phyloP scores from a whole-genome alignment of 2,113 vertebrate genomes.

The Platycercus adscitus region DNA sequence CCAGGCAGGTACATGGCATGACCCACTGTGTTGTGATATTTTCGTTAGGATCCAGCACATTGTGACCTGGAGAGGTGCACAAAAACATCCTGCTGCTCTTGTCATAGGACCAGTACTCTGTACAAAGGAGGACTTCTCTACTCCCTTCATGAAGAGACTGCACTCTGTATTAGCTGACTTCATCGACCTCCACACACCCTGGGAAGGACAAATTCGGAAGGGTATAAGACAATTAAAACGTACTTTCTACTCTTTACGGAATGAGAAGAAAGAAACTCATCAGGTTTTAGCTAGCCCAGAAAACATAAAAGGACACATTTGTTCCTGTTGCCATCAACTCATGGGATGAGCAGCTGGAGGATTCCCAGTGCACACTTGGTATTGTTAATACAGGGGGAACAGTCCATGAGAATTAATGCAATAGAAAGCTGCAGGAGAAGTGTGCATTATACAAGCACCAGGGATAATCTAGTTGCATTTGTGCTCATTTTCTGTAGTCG shows the following conservation, averaged over 20 bases:
- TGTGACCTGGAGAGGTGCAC: accelerated
- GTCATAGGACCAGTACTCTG: neutral
- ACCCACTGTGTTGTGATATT: neutral
- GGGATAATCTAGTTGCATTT: neutral
- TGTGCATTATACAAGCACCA: neutral
- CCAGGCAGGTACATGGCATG: neutral
- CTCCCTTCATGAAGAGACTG: neutral
- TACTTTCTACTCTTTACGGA: neutral
- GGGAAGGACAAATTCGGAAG: neutral
- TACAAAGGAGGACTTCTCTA: neutral
- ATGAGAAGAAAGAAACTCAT: slow-evolving; percentile 1
- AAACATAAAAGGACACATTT: neutral
- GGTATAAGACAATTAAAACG: neutral
- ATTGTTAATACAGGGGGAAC: neutral
- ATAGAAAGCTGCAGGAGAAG: neutral
- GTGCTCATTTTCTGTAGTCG: neutral
- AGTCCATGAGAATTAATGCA: neutral
- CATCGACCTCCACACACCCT: neutral
- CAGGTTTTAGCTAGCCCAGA: neutral
- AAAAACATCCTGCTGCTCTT: neutral
- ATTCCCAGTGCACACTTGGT: neutral
- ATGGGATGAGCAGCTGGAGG: neutral
- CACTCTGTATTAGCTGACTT: neutral
- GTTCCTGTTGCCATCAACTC: neutral
- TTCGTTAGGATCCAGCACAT: neutral